Base-by-base conservation (phyloP, 2,797 vertebrate species). In the Ptychadena robeensis region DNA sequence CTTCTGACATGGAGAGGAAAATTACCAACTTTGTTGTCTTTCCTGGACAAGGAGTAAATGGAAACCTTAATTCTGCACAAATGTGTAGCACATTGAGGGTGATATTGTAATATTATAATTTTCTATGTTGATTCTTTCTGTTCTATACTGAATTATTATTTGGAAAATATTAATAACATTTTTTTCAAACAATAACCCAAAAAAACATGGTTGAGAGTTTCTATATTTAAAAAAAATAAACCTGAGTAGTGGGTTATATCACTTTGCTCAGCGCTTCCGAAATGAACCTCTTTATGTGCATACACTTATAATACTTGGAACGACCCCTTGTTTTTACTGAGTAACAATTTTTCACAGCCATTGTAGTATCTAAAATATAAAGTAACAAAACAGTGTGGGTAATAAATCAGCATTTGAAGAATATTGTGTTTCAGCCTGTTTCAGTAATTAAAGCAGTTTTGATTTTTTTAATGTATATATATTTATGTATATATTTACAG, bases 401-500 rank as follows among this genome's bases (percentile, higher is more conserved):
- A 82, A 88, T 82, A 84, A 86, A 81, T 84, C 69, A 83, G 82
- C 82, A 86, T 85, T 82, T 85, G 78, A 86, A 79, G 75, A 76
- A 85, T 66, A 85, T 82, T 87, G 88, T 80, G 78, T 67, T 82
- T 86, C 76, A 67, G 75, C 81, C 88, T 81, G 86, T 79, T 85
- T 89, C 63, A 73, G 82, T 86, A 83, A 84, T 85, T 82, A 88
- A 89, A 90, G 86, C 88, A 88, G 74, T 73, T 86, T 82, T 85
- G 40, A 61, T 82, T 67, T 30, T 77, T 76, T 38, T 65, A 22
- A 53, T 64, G 34, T 68, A 88, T 81, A 11, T 91, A 91, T 53
- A 53, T 64, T 34, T 68, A 88, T 81, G 10, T 91, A 91, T 91
- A 87, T 91, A 61, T 61, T 61, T 61, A 91, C 89, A 91, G 4